Base-by-base conservation (phyloP, 1,140 invertebrate species). In the Sarcophaga peregrina region DNA sequence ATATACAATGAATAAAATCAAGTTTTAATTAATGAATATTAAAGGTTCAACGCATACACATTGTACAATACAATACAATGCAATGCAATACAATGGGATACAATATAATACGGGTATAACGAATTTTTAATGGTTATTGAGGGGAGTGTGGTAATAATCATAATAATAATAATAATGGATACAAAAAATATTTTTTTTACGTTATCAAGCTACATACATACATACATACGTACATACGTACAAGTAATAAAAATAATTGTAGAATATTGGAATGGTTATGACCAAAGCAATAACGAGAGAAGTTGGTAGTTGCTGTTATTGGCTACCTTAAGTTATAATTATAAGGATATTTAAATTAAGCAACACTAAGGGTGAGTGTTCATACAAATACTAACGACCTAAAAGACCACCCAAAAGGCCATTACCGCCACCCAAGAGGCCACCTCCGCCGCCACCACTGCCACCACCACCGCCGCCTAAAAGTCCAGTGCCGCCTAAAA, bases 21-120 rank as follows among this genome's bases (percentile, higher is more conserved):
- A 76, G 15, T 76, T n/a, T 76, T 76, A 76, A 76, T 76, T 76
- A 76, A 76, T 76, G 74, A 76, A 76, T 17, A 75, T 76, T 20
- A 76, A 76, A 50, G 74, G 7, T 76, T 48, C 15, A 48, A 76
- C 74, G 6, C 5, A 48, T 37, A 37, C 4, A 4, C 4, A 37
- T n/a, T 37, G 25, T 37, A 75, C 45, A 25, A 76, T 48, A 46
- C 8, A 74, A 46, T 72, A 11, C 10, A 25, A 20, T 72, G 4
- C 25, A 37, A 37, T 37, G 4, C 25, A 37, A 37, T 37, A 37
- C 25, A 37, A 37, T 37, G 25, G 1, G 4, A 52, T 62, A 62
- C 54, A 62, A 62, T 11, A 37, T 37, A 37, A 37, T 37, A 37
- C 25, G 25, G 15, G 54, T 15, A 62, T 73, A 76, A 48, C 46